Conservation (phyloP, 2,113 vertebrate genomes). For the Dicerorhinus sumatrensis region DNA sequence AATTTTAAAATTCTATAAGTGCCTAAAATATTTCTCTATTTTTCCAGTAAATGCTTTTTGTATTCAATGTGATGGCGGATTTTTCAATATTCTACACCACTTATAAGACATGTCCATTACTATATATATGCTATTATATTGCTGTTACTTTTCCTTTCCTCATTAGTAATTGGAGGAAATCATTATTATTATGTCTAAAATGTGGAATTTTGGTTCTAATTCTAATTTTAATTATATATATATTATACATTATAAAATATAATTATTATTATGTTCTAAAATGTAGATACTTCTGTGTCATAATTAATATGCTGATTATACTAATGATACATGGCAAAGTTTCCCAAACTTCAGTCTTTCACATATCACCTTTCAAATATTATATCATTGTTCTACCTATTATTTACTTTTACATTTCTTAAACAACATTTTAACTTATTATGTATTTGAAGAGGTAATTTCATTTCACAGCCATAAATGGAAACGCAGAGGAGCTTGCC, state of each 20-base stretch:
- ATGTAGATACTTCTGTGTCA: neutral
- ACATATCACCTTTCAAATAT: neutral
- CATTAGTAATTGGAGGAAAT: neutral
- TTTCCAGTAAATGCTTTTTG: neutral
- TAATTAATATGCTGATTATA: neutral
- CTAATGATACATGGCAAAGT: neutral
- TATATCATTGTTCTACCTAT: neutral
- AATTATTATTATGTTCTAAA: neutral
- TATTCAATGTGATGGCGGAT: neutral
- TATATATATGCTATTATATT: neutral
- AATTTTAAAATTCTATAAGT: neutral
- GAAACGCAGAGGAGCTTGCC: neutral
- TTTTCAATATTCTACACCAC: neutral
- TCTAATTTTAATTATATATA: too few relatives aligned
- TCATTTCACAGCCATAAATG: neutral
- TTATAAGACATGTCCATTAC: neutral
- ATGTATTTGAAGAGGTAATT: neutral
- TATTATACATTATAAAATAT: too few relatives aligned
- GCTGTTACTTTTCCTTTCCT: neutral
- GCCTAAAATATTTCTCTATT: neutral
- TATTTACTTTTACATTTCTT: constrained; percentile 8
- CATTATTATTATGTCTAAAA: neutral
- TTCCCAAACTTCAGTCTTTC: neutral
- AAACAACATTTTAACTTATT: neutral
- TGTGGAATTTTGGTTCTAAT: neutral